Evolutionary conservation across 2,888 invertebrate species (phyloP).

Genomic region (Limenitis camilla): DNA sequence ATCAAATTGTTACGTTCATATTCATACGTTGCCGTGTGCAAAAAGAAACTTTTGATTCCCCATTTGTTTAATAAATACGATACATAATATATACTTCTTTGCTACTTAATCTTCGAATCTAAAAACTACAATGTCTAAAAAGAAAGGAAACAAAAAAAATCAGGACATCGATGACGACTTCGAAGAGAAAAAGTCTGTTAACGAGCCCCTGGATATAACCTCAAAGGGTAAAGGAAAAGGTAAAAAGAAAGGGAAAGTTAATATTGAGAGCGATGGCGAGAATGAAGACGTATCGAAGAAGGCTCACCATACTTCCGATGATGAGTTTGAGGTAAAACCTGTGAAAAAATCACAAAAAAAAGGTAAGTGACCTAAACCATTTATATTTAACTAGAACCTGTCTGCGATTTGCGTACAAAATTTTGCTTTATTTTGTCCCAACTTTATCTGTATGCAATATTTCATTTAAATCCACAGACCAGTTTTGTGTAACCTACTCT

Average conservation of each 20-base stretch:
- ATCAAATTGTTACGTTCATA: too few relatives aligned
- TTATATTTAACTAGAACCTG: too few relatives aligned
- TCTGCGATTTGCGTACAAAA: too few relatives aligned
- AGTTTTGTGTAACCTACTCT: too few relatives aligned
- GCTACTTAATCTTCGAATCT: background rate
- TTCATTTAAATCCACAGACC: too few relatives aligned
- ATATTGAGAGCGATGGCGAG: conserved; percentile 64
- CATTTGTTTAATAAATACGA: too few relatives aligned
- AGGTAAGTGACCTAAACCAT: too few relatives aligned
- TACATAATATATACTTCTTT: background rate
- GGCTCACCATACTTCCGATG: conserved; percentile 50
- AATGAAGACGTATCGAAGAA: conserved; percentile 45
- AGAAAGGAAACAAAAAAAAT: conserved; percentile 74
- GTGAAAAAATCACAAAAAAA: conserved; percentile 72
- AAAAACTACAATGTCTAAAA: conserved; percentile 71
- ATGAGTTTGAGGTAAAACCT: conserved; percentile 56
- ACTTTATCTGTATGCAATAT: too few relatives aligned
- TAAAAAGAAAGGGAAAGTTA: conserved; percentile 66
- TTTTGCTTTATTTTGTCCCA: too few relatives aligned
- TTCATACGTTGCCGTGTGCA: too few relatives aligned
- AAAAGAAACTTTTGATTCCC: too few relatives aligned
- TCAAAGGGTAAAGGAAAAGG: conserved; percentile 69
- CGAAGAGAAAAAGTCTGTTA: conserved; percentile 49
- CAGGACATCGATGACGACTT: conserved; percentile 72
- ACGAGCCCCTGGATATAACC: conserved; percentile 61